phyloP scores from a whole-genome alignment of 2,888 invertebrate species.

The Cerastis rubricosa region DNA sequence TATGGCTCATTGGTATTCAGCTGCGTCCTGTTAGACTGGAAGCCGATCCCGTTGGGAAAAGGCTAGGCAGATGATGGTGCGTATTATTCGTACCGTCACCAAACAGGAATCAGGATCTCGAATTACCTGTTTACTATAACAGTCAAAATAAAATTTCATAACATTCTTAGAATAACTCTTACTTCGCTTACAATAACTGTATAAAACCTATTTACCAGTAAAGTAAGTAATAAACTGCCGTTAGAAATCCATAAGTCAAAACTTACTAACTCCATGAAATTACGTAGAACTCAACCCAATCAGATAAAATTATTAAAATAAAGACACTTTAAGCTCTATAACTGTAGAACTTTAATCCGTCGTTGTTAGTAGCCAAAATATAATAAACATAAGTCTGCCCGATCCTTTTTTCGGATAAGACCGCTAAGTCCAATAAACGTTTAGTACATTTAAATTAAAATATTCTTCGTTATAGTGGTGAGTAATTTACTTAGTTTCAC shows the following conservation, averaged over 20 bases:
- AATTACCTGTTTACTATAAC: not conserved
- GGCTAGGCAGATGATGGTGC: too few relatives aligned
- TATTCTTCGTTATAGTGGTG: not conserved
- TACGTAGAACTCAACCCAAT: constrained; percentile 15
- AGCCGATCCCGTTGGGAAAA: too few relatives aligned
- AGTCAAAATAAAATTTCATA: not conserved
- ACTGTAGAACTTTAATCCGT: constrained; percentile 4
- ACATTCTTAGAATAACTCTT: not conserved
- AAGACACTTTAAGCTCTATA: not conserved
- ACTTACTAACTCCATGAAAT: not conserved
- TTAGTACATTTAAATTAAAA: not conserved
- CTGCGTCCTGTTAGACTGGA: too few relatives aligned
- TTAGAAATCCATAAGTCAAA: not conserved
- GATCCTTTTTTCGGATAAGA: constrained; percentile 5
- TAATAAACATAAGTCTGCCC: not conserved
- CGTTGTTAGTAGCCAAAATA: constrained; percentile 14
- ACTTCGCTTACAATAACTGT: not conserved
- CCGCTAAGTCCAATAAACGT: not conserved
- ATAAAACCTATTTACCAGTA: not conserved
- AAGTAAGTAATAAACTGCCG: not conserved
- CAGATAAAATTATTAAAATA: not conserved
- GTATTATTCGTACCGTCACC: not conserved
- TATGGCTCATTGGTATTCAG: too few relatives aligned
- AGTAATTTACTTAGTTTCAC: not conserved
- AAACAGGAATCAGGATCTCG: not conserved